Conservation (phyloP, 2,113 vertebrate species). For the Sceloporus undulatus region DNA sequence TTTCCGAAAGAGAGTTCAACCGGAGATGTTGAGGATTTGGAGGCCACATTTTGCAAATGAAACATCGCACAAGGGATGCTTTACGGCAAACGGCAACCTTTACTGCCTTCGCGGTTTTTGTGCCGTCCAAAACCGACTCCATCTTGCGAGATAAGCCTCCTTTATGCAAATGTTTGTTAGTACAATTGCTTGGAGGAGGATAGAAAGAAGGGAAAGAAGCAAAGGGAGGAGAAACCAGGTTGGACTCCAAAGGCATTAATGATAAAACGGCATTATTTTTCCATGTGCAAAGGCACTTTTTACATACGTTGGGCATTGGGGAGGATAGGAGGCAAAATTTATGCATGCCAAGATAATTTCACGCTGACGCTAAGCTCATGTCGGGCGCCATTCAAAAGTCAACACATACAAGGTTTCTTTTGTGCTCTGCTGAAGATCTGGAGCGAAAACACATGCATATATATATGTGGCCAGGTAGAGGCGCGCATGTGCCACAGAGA, state of each 20-base stretch:
- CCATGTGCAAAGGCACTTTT: not conserved
- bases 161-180: conserved; percentile 32
- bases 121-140: not conserved
- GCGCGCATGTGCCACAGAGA: too few relatives aligned
- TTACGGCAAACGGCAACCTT: not conserved
- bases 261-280: conserved; percentile 33
- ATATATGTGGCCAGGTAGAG: too few relatives aligned
- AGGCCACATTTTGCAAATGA: not conserved
- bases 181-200: not conserved
- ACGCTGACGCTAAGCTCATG: conserved; percentile 13
- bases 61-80: not conserved
- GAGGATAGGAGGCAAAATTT: conserved; percentile 16
- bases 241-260: conserved; percentile 11
- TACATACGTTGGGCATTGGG: not conserved
- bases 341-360: conserved; percentile 40
- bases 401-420: not conserved
- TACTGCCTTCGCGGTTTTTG: not conserved
- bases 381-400: conserved; percentile 19
- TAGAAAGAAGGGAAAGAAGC: not conserved
- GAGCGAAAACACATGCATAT: not conserved
- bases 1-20: not conserved
- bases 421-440: not conserved
- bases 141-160: conserved; percentile 9
- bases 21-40: too few relatives aligned
- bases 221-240: not conserved